phyloP scores from a whole-genome alignment of 2,113 vertebrate genomes.

The Sigmodon hispidus region DNA sequence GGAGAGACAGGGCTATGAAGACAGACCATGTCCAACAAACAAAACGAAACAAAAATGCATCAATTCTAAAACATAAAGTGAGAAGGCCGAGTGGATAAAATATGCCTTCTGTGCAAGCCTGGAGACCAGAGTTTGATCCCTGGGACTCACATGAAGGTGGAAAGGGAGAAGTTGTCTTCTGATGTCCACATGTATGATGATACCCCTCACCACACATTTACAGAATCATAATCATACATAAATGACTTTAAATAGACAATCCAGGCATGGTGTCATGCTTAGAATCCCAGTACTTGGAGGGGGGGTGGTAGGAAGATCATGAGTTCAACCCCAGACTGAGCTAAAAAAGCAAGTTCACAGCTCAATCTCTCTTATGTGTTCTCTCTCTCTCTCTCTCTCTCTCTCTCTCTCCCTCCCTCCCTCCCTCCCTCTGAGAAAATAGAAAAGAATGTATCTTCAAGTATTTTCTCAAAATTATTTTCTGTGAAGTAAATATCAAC shows the following conservation, averaged over 20 bases:
- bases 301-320: not conserved
- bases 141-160: not conserved
- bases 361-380: not conserved
- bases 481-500: not conserved
- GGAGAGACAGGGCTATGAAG: not conserved
- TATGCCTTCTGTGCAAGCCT: not conserved
- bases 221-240: not conserved
- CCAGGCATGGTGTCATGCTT: not conserved
- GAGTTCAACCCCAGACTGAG: not conserved
- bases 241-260: not conserved
- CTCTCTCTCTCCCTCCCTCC: too few species aligned
- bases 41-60: not conserved
- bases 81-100: not conserved
- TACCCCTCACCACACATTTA: not conserved
- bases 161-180: not conserved
- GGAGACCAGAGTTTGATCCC: not conserved
- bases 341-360: not conserved
- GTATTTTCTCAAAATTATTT: conserved; percentile 23
- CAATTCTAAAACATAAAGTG: conserved; percentile 39
- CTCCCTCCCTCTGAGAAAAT: not conserved
- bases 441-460: conserved; percentile 17
- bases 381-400: not conserved
- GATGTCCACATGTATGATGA: not conserved
- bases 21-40: not conserved
- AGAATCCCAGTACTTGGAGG: not conserved